phyloP scores from a whole-genome alignment of 2,113 vertebrate genomes.

The Microcebus griseorufus region DNA sequence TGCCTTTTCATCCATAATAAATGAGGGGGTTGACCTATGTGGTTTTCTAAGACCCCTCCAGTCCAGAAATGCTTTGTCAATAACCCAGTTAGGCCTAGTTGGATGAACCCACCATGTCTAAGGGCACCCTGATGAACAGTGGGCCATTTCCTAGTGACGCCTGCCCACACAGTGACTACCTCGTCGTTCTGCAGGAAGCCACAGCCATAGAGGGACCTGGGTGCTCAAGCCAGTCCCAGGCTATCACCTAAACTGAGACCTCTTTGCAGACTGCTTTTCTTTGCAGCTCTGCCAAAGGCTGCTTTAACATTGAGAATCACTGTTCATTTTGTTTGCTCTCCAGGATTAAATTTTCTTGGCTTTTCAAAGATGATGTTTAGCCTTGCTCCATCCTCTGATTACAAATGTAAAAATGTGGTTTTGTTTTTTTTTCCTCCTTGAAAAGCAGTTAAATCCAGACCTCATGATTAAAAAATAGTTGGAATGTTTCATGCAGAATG shows the following conservation, averaged over 20 bases:
- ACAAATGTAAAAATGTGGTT: constrained; percentile 10
- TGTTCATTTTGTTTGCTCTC: not conserved
- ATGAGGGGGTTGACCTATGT: not conserved
- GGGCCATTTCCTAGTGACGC: not conserved
- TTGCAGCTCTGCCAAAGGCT: not conserved
- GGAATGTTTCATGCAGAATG: not conserved
- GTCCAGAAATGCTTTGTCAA: not conserved
- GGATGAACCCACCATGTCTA: not conserved
- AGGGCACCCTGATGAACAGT: not conserved
- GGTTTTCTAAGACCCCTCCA: not conserved
- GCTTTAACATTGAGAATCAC: not conserved
- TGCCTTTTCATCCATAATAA: not conserved
- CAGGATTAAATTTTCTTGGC: not conserved
- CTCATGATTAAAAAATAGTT: not conserved
- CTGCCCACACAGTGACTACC: not conserved
- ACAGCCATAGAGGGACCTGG: not conserved
- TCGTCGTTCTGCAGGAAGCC: not conserved
- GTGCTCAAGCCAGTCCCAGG: not conserved
- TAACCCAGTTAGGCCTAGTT: not conserved
- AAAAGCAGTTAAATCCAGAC: constrained; percentile 1
- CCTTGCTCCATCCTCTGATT: constrained; percentile 11
- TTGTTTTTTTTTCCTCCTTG: not conserved
- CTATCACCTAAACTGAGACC: not conserved
- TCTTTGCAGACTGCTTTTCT: not conserved
- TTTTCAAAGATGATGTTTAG: not conserved